Base-by-base conservation (phyloP, 2,113 vertebrate genomes). In the Gadus chalcogrammus region DNA sequence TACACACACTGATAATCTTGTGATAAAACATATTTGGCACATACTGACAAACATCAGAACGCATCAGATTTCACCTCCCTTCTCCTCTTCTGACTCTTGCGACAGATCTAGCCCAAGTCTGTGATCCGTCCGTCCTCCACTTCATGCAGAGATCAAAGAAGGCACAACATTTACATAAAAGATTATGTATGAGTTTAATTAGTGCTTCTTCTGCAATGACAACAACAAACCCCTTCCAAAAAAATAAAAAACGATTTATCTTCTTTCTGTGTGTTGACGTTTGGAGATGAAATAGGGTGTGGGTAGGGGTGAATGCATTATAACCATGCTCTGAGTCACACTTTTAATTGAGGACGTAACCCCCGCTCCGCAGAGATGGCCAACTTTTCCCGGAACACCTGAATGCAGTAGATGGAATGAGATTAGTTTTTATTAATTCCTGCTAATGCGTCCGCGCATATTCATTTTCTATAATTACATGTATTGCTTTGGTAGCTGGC, bases 131-230 rank as follows among this genome's bases (percentile, higher is more conserved):
- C 81, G 82, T 87, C 80, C 79, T 76, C 71, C 24, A 58, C 71
- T 58, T 77, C 82, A 67, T 55, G 66, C 20, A 18, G 77, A 86
- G 82, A 90, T 89, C 82, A 90, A 88, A 90, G 87, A 69, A 69
- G 63, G 61, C 68, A 17, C 75, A 72, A 79, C 79, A 90, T 91
- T 86, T 84, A 71, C 87, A 88, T 83, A 80, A 79, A 78, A 88
- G 82, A 90, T 90, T 90, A 92, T 90, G 85, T 86, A 87, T 75
- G 81, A 85, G 73, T 82, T 42, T 89, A 91, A 90, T 91, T 91
- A 86, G 87, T 24, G 81, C 60, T 76, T 76, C 66, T 67, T 82
- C 63, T 27, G 63, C 70, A 71, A 82, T 72, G 85, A 89, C 88
- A 88, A 87, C 77, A 85, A 60, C 11, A 58, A 58, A 16, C 55